phyloP scores from a whole-genome alignment of 2,888 invertebrate genomes.

The Xanthorhoe designata region DNA sequence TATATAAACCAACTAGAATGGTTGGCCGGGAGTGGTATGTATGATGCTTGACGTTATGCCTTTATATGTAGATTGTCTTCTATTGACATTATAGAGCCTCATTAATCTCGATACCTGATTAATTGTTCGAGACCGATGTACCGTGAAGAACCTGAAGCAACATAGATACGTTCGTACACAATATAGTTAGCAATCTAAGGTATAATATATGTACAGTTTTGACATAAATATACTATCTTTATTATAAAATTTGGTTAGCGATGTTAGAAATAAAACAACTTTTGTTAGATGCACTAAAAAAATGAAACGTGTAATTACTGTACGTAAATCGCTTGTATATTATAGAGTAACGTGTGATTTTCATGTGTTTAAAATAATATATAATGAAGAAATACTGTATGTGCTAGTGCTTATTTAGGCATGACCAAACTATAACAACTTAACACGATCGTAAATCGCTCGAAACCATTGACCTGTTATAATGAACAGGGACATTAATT shows the following conservation, averaged over 20 bases:
- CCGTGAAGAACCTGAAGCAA: constrained; percentile 30
- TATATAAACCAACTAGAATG: background rate
- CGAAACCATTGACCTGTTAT: constrained; percentile 20
- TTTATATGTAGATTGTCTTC: constrained; percentile 11
- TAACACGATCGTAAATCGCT: constrained; percentile 20
- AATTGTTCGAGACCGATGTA: constrained; percentile 27
- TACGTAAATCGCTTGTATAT: too few species aligned
- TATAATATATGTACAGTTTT: too few species aligned
- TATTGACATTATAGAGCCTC: constrained; percentile 23
- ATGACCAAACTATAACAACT: constrained; percentile 10
- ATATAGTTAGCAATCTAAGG: too few species aligned
- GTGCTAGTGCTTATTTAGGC: background rate
- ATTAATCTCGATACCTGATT: constrained; percentile 33
- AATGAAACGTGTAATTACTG: too few species aligned
- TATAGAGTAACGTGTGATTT: too few species aligned
- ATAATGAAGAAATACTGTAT: too few species aligned
- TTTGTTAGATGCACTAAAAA: too few species aligned
- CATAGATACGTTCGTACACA: constrained; percentile 14
- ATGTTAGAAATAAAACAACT: too few species aligned
- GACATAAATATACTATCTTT: too few species aligned
- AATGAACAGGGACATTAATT: constrained; percentile 23
- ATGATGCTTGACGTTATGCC: background rate
- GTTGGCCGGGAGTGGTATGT: background rate
- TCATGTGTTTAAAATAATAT: too few species aligned
- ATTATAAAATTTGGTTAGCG: too few species aligned